A percentile compares a stretch with the other conserved stretches of the same genome.
These are phyloP conservation scores for Ophion obscuratus DNA, from an alignment of 2,888 invertebrate species.

Conservation along the genomic window DNA sequence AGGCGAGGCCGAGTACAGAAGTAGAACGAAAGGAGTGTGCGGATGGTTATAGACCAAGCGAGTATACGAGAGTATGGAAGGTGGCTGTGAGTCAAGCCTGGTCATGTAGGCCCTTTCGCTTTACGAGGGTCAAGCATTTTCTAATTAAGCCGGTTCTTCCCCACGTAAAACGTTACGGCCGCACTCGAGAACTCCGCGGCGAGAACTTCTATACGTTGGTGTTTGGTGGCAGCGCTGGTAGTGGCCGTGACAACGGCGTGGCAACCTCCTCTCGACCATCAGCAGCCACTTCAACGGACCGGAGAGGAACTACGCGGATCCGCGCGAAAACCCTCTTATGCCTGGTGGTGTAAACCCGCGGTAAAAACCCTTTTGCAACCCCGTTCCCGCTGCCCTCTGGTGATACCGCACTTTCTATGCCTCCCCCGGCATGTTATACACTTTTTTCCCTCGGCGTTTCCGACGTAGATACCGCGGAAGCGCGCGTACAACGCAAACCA, in stretches of 20 bases:
- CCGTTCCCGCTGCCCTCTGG: constrained; percentile 17
- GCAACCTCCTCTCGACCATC: constrained; percentile 27
- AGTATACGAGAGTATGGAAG: constrained; percentile 58
- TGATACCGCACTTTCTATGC: constrained; percentile 1
- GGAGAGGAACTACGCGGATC: constrained; percentile 47
- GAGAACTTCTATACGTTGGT: constrained; percentile 21
- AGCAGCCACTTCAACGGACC: constrained; percentile 53
- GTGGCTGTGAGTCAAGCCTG: constrained; percentile 58
- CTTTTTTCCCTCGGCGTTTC: constrained; percentile 18
- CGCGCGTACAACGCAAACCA: neutral
- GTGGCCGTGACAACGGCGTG: constrained; percentile 25
- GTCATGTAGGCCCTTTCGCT: constrained; percentile 47
- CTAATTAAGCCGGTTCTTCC: constrained; percentile 77
- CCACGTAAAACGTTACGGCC: constrained; percentile 76
- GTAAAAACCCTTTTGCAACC: constrained; percentile 47
- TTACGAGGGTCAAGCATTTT: constrained; percentile 80
- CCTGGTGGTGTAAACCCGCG: constrained; percentile 17
- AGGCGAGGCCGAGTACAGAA: constrained; percentile 45
- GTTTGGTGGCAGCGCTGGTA: constrained; percentile 15
- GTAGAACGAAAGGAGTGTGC: constrained; percentile 41
- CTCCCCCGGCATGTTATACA: constrained; percentile 17
- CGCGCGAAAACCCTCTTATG: constrained; percentile 54
- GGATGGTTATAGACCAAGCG: constrained; percentile 50
- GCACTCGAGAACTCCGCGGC: constrained; percentile 69
- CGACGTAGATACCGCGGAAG: constrained; percentile 1